phyloP scores from a whole-genome alignment of 2,797 vertebrate genomes.

The Peromyscus attwateri region DNA sequence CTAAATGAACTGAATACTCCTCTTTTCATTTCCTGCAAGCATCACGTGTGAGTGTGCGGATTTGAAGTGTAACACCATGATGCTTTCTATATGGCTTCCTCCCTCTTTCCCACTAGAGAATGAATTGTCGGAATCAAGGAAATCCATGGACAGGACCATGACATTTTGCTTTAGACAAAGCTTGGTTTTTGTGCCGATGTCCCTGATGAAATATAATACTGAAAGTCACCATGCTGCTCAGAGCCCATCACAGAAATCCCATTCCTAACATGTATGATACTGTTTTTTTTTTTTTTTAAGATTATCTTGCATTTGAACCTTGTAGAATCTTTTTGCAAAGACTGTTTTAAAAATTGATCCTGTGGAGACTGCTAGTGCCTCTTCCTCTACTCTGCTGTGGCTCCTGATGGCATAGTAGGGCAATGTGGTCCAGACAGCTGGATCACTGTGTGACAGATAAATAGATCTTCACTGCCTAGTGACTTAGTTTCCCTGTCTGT shows the following conservation, averaged over 20 bases:
- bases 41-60: not conserved
- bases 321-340: constrained; percentile 16
- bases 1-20: constrained; percentile 5
- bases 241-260: not conserved
- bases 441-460: not conserved
- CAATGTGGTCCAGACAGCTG: too few species aligned
- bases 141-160: not conserved
- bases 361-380: not conserved
- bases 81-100: constrained; percentile 7
- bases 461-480: not conserved
- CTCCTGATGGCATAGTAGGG: not conserved
- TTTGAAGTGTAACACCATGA: not conserved
- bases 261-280: not conserved
- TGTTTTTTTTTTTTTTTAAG: not conserved
- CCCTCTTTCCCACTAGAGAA: not conserved
- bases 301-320: not conserved
- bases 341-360: not conserved
- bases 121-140: constrained; percentile 37
- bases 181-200: not conserved
- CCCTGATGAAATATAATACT: not conserved
- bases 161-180: constrained; percentile 57
- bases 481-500: not conserved
- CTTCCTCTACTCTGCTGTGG: not conserved
- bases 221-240: not conserved
- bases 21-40: not conserved